Evolutionary conservation across 2,113 vertebrate genomes (phyloP).

Genomic region (Nematolebias whitei): DNA sequence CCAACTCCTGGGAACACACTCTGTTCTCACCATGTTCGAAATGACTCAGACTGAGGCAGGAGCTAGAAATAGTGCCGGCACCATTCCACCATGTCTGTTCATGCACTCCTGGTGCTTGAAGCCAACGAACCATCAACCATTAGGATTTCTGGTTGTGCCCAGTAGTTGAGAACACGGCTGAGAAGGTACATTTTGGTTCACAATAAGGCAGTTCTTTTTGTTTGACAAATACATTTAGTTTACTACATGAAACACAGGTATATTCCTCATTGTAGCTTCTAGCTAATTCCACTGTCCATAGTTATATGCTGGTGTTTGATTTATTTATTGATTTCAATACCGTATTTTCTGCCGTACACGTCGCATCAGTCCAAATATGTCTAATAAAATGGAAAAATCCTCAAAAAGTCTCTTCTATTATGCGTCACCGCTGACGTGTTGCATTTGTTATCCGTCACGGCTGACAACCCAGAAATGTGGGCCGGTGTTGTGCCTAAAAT

Average conservation of each 20-base stretch:
- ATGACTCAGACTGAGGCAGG: conserved; percentile 64
- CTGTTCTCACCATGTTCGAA: conserved; percentile 60
- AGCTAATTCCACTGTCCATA: no score
- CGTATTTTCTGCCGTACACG: no score
- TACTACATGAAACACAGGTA: neutral
- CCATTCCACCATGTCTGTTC: conserved; percentile 42
- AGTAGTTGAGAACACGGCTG: neutral
- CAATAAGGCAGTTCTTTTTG: neutral
- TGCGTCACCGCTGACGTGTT: no score
- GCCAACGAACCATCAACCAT: conserved; percentile 32
- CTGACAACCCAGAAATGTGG: no score
- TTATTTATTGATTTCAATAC: no score
- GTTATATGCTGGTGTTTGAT: no score
- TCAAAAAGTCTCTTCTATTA: no score
- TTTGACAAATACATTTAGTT: neutral
- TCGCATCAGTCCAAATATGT: no score
- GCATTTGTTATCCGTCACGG: no score
- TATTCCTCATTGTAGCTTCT: neutral
- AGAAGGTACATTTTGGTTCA: neutral
- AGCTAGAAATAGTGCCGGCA: conserved; percentile 63
- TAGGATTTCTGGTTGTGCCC: conserved; percentile 12
- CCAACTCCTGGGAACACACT: conserved; percentile 62
- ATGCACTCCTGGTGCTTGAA: conserved; percentile 34
- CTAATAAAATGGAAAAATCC: no score
- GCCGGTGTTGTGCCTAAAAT: no score